Conservation (phyloP, 2,797 vertebrate genomes). For the Propithecus perrieri region DNA sequence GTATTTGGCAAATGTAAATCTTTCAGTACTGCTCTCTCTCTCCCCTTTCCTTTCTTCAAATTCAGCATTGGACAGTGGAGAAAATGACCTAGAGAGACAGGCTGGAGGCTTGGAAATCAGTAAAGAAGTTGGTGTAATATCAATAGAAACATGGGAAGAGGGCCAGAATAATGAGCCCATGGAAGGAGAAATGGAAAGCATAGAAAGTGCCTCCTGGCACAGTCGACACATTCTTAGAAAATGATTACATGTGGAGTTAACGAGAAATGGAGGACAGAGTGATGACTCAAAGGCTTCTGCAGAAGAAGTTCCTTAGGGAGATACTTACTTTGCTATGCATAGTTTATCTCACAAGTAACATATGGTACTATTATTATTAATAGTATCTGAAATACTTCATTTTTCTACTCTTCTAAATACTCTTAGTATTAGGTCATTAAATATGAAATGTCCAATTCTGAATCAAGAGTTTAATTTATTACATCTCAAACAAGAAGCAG, state of each 20-base stretch:
- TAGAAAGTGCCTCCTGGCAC: neutral
- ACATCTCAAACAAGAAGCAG: no score
- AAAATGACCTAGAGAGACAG: neutral
- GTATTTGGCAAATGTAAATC: neutral
- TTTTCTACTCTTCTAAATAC: neutral
- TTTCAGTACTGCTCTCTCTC: neutral
- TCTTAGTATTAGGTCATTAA: neutral
- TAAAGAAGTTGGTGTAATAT: neutral
- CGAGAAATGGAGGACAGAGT: neutral
- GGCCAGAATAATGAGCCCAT: neutral
- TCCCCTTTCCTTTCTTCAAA: neutral
- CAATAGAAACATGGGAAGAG: neutral
- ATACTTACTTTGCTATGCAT: rapidly evolving
- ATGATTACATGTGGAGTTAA: neutral
- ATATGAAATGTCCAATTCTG: no score
- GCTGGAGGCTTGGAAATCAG: neutral
- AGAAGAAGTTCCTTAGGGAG: neutral
- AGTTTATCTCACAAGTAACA: neutral
- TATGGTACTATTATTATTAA: neutral
- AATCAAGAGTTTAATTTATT: no score
- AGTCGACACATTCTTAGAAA: neutral
- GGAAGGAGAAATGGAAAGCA: neutral
- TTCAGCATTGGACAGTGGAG: neutral
- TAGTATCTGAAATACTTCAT: neutral
- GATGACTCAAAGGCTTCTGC: neutral